These are phyloP conservation scores for Drosophila busckii DNA, from an alignment of 1,140 invertebrate species.

Conservation along the genomic window DNA sequence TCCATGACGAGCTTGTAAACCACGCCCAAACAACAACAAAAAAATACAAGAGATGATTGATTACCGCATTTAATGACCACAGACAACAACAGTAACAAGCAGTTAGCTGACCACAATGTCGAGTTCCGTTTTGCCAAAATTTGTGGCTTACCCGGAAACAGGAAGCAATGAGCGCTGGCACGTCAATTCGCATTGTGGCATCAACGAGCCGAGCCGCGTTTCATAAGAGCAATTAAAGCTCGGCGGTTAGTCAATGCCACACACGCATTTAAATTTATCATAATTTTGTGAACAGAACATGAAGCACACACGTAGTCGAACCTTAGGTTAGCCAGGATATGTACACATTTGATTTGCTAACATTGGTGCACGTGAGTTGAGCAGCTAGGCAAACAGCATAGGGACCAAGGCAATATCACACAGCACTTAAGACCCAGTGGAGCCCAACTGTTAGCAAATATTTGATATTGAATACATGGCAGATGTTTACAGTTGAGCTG, in stretches of 20 bases:
- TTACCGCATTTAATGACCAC: conserved; percentile 35
- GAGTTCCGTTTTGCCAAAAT: neutral
- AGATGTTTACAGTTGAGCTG: too few species aligned
- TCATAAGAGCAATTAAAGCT: conserved; percentile 1
- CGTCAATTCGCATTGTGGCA: conserved; percentile 26
- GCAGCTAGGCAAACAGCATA: conserved; percentile 20
- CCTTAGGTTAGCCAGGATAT: too few species aligned
- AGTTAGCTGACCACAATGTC: conserved; percentile 1
- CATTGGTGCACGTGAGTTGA: conserved; percentile 36
- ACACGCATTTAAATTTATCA: conserved; percentile 10
- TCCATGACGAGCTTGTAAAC: conserved; percentile 26
- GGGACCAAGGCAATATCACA: conserved; percentile 21
- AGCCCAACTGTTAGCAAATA: neutral
- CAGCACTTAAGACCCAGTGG: conserved; percentile 24
- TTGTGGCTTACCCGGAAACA: neutral
- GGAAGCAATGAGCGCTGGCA: neutral
- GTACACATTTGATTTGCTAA: conserved; percentile 41
- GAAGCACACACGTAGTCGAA: neutral
- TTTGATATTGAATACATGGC: too few species aligned
- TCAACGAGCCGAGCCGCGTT: neutral
- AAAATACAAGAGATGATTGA: conserved; percentile 44
- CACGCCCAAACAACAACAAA: conserved; percentile 8
- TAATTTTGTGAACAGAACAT: conserved; percentile 18
- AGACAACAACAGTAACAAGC: conserved; percentile 1
- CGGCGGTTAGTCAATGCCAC: conserved; percentile 3